Percentiles rank a stretch among this genome's conserved stretches.
phyloP scores from a whole-genome alignment of 2,797 vertebrate species.

The Diplodus puntazzo region DNA sequence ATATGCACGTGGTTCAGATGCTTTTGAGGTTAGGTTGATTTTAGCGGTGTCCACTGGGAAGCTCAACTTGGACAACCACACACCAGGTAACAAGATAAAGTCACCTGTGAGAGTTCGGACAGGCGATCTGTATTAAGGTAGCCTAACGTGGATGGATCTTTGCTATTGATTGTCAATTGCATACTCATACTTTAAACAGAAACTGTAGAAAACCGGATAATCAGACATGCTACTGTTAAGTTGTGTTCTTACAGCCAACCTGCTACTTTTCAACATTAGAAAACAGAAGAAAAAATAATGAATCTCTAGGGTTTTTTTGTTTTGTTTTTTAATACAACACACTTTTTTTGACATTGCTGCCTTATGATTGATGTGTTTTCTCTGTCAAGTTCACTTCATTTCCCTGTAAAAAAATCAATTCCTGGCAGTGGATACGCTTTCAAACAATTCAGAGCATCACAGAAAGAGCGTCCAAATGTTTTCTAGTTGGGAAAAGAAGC shows the following conservation, averaged over 20 bases:
- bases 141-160: not conserved
- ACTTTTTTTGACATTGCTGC: too few relatives aligned
- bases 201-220: not conserved
- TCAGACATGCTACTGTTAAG: not conserved
- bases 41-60: not conserved
- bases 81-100: not conserved
- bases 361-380: not conserved
- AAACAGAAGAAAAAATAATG: not conserved
- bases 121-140: not conserved
- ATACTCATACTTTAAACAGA: conserved; percentile 3
- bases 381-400: not conserved
- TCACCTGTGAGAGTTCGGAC: not conserved
- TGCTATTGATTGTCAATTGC: not conserved
- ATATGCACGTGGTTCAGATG: not conserved
- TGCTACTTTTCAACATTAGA: not conserved
- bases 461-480: not conserved
- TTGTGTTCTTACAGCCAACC: not conserved
- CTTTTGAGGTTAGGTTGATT: not conserved
- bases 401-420: conserved; percentile 19
- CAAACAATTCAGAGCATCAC: conserved; percentile 17
- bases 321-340: too few relatives aligned
- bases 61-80: not conserved
- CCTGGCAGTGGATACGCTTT: not conserved
- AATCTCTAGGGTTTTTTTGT: too few relatives aligned
- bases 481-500: not conserved